Evolutionary conservation across 2,113 vertebrate species (phyloP).

Genomic region (Ascaphus truei): DNA sequence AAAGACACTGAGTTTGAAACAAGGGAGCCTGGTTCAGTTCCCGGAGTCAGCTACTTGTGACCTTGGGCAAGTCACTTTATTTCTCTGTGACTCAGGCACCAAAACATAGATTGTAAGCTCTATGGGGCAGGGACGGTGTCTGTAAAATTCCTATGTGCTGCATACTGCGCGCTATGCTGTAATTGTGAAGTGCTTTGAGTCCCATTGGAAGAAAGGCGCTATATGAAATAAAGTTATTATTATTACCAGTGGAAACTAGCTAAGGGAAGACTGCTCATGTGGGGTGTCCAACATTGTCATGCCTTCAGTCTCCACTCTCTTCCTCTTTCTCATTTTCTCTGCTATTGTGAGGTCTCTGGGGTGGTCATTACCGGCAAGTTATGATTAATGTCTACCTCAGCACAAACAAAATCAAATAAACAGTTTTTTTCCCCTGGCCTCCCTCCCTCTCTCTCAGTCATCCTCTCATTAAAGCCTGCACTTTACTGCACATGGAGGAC

Average conservation of each 20-base stretch:
- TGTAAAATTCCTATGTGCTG: too few relatives aligned
- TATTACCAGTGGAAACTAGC: background rate
- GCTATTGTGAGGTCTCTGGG: background rate
- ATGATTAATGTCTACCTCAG: constrained; percentile 40
- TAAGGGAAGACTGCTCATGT: background rate
- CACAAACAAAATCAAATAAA: constrained; percentile 34
- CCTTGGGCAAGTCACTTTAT: too few relatives aligned
- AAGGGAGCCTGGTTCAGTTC: too few relatives aligned
- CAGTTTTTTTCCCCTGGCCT: background rate
- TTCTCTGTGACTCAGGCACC: too few relatives aligned
- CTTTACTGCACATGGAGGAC: background rate
- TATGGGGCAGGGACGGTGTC: too few relatives aligned
- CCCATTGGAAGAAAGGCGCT: too few relatives aligned
- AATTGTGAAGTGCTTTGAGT: too few relatives aligned
- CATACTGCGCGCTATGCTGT: too few relatives aligned
- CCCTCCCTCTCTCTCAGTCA: constrained; percentile 20
- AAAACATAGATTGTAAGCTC: too few relatives aligned
- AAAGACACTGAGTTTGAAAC: too few relatives aligned
- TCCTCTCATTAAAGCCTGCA: constrained; percentile 26
- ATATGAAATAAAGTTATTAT: too few relatives aligned
- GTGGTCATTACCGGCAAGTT: constrained; percentile 37
- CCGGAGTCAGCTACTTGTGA: too few relatives aligned
- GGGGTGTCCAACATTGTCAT: background rate
- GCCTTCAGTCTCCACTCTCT: background rate
- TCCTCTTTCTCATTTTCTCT: constrained; percentile 18